These are phyloP conservation scores for Gopherus flavomarginatus DNA, from an alignment of 2,113 vertebrate species.

Conservation along the genomic window DNA sequence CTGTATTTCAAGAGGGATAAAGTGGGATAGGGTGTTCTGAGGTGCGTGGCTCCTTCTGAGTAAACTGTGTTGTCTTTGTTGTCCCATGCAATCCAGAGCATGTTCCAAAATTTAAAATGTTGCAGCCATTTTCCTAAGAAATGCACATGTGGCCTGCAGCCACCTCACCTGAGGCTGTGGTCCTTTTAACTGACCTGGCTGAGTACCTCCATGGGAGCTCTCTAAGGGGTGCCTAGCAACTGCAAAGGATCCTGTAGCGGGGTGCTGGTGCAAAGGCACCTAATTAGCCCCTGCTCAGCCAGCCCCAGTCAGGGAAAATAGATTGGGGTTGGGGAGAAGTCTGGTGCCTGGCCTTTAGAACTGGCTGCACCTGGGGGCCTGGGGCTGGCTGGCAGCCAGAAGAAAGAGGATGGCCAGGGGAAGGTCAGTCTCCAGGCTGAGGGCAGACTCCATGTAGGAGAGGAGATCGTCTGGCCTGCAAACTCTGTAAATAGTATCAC, in stretches of 20 bases:
- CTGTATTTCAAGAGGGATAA: background rate
- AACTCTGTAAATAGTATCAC: no score
- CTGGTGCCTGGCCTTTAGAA: no score
- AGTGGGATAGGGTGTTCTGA: accelerated
- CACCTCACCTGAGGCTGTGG: background rate
- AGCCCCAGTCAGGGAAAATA: no score
- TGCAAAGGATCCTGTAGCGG: background rate
- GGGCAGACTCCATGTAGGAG: no score
- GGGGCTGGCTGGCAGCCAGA: no score
- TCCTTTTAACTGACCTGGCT: background rate
- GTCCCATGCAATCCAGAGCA: background rate
- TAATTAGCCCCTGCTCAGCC: no score
- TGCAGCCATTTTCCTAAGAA: background rate
- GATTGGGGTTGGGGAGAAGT: no score
- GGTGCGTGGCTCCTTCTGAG: background rate
- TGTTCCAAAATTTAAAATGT: background rate
- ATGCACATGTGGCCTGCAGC: accelerated
- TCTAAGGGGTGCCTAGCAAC: accelerated
- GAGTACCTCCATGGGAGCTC: background rate
- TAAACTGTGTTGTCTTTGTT: background rate
- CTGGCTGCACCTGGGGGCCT: no score
- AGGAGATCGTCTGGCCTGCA: no score
- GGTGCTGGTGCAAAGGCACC: no score
- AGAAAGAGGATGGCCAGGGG: no score
- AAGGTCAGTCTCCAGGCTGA: no score